Conservation (phyloP, 2,113 vertebrate species). For the Scalopus aquaticus region DNA sequence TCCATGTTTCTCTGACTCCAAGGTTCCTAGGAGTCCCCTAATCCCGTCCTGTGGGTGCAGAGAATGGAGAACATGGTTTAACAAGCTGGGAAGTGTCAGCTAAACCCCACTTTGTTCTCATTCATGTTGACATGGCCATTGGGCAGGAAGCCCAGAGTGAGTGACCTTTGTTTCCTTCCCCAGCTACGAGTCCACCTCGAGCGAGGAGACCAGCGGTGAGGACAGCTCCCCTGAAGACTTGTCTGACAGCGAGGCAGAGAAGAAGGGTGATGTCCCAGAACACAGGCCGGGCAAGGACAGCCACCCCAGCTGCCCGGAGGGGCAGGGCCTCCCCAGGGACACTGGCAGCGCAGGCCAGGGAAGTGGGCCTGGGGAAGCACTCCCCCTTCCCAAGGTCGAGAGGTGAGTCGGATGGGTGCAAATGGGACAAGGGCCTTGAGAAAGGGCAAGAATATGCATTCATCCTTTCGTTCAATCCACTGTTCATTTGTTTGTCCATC, state of each 20-base stretch:
- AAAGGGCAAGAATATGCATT: neutral
- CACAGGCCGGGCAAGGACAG: neutral
- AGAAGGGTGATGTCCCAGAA: slow-evolving; percentile 27
- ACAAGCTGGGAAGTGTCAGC: neutral
- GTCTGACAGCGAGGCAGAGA: slow-evolving; percentile 79
- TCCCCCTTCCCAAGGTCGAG: slow-evolving; percentile 58
- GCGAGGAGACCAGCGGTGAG: slow-evolving; percentile 95
- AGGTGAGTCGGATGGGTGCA: slow-evolving; percentile 70
- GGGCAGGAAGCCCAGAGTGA: slow-evolving; percentile 40
- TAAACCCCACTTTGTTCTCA: neutral
- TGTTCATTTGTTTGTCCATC: neutral
- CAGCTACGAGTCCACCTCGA: slow-evolving; percentile 97
- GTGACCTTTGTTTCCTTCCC: slow-evolving; percentile 76
- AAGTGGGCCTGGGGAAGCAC: slow-evolving; percentile 13
- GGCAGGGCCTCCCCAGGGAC: neutral
- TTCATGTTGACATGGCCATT: neutral
- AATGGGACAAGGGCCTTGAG: neutral
- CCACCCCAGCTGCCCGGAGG: neutral
- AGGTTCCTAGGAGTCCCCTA: neutral
- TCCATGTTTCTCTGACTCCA: neutral
- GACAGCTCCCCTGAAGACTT: slow-evolving; percentile 84
- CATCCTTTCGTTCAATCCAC: neutral
- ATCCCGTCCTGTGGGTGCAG: neutral
- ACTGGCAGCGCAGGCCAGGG: accelerated
- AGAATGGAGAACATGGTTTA: neutral